Conservation (phyloP, 1,140 invertebrate genomes). For the Anastrepha ludens region DNA sequence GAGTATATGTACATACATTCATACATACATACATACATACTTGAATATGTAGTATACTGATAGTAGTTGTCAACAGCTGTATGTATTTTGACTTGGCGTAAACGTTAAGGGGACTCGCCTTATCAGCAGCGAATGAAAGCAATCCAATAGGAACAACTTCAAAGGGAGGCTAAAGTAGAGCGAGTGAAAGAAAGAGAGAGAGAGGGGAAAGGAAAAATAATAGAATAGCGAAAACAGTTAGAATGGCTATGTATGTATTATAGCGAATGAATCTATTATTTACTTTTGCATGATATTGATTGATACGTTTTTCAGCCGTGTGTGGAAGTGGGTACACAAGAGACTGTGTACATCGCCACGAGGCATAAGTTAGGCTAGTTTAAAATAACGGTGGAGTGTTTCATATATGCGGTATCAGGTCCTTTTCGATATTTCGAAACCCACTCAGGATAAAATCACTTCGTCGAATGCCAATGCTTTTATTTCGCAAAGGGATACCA, state of each 20-base stretch:
- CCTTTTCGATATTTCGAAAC: no score
- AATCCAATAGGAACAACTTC: not conserved
- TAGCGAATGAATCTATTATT: not conserved
- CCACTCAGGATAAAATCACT: no score
- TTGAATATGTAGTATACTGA: not conserved
- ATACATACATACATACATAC: not conserved
- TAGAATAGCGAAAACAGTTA: not conserved
- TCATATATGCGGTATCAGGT: no score
- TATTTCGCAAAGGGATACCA: no score
- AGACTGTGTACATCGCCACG: no score
- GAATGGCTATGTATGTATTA: not conserved
- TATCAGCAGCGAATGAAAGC: not conserved
- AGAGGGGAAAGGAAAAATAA: not conserved
- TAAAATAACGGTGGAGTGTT: no score
- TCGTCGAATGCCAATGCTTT: no score
- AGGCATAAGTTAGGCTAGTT: no score
- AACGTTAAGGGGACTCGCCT: not conserved
- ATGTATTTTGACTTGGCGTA: constrained; percentile 40
- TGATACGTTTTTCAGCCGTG: not conserved
- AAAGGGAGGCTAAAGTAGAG: not conserved
- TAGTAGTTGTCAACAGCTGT: constrained; percentile 38
- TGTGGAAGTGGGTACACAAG: no score
- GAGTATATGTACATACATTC: no score
- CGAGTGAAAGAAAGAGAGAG: no score
- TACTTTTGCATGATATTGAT: not conserved